Conservation (phyloP, 2,888 invertebrate genomes). For the Piscicola geometra region DNA sequence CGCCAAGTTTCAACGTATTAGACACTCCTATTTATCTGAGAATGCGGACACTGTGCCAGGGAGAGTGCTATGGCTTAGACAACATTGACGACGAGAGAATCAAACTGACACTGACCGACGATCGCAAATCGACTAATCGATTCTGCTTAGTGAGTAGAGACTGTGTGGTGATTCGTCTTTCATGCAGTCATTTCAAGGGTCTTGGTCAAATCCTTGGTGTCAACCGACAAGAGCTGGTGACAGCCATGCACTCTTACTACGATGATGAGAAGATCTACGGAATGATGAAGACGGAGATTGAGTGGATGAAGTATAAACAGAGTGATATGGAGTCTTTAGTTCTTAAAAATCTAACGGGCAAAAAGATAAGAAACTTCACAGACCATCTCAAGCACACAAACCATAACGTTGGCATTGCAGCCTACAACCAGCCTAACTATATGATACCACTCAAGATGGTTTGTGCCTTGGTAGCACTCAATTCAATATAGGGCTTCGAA, state of each 20-base stretch:
- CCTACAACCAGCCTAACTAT: conserved; percentile 25
- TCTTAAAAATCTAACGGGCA: conserved; percentile 7
- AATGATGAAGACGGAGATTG: conserved; percentile 12
- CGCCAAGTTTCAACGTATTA: not conserved
- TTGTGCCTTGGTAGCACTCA: too few relatives aligned
- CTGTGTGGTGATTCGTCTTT: conserved; percentile 24
- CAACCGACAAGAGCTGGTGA: conserved; percentile 7
- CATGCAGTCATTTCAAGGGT: conserved; percentile 11
- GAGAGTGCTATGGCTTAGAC: conserved; percentile 29
- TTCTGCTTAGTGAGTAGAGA: conserved; percentile 31
- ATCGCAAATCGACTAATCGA: conserved; percentile 10
- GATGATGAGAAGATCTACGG: conserved; percentile 18
- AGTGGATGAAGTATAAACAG: conserved; percentile 26
- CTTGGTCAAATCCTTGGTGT: conserved; percentile 12
- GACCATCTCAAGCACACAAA: conserved; percentile 14
- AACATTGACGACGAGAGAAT: conserved; percentile 15
- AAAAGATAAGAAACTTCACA: conserved; percentile 9
- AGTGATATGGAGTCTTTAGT: conserved; percentile 4
- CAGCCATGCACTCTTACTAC: conserved; percentile 3
- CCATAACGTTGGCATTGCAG: not conserved
- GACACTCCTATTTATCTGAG: not conserved
- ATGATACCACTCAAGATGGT: conserved; percentile 10
- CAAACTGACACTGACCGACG: not conserved
- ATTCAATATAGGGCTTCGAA: too few relatives aligned
- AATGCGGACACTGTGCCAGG: conserved; percentile 18